phyloP scores from a whole-genome alignment of 2,113 vertebrate species.

The Cinclus mexicanus region DNA sequence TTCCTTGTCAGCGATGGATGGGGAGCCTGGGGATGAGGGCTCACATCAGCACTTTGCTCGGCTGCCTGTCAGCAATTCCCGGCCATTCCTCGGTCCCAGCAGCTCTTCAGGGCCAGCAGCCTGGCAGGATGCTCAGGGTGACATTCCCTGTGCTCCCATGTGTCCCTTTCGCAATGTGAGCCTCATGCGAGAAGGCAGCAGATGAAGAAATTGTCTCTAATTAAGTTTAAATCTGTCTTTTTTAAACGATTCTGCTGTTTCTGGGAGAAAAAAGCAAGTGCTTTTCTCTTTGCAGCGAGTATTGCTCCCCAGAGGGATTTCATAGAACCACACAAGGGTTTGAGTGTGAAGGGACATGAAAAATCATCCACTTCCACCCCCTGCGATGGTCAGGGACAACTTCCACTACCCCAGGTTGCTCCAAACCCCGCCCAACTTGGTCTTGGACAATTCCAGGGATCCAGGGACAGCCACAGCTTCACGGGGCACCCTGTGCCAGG shows the following conservation, averaged over 20 bases:
- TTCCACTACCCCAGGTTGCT: rapidly evolving
- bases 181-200: background rate
- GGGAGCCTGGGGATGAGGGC: background rate
- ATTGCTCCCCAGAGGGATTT: background rate
- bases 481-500: background rate
- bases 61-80: background rate
- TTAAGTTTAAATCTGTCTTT: background rate
- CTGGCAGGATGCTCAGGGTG: background rate
- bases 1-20: background rate
- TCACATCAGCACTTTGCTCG: background rate
- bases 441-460: background rate
- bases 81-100: background rate
- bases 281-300: background rate
- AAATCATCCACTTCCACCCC: background rate
- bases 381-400: background rate
- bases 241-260: background rate
- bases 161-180: too few species aligned
- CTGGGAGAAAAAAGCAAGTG: background rate
- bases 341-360: background rate
- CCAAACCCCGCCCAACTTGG: rapidly evolving
- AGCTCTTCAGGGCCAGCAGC: background rate
- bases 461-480: background rate
- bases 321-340: background rate
- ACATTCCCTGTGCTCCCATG: background rate
- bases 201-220: background rate